Evolutionary conservation across 2,797 vertebrate genomes (phyloP).

Genomic region (Poecilia gillii): DNA sequence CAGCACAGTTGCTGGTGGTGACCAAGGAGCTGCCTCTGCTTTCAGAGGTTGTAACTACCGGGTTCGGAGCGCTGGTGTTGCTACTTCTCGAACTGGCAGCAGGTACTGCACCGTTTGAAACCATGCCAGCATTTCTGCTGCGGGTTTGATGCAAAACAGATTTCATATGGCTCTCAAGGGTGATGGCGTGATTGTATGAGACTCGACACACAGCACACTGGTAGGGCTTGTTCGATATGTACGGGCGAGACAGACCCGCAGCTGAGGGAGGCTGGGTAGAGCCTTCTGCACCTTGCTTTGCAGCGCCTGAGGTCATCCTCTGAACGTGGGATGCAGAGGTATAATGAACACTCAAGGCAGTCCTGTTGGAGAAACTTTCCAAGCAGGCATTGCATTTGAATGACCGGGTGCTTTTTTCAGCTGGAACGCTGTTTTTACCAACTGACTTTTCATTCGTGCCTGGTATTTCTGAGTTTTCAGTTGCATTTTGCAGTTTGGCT

Average conservation of each 20-base stretch:
- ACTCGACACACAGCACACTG: conserved; percentile 91
- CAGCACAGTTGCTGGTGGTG: conserved; percentile 70
- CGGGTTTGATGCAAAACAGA: conserved; percentile 92
- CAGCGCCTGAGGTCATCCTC: conserved; percentile 86
- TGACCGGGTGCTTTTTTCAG: conserved; percentile 75
- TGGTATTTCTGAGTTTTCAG: conserved; percentile 66
- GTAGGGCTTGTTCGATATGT: conserved; percentile 88
- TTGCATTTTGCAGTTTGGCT: conserved; percentile 68
- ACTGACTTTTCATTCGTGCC: conserved; percentile 64
- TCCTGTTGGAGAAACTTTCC: conserved; percentile 89
- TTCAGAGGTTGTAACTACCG: conserved; percentile 61
- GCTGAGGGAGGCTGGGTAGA: conserved; percentile 49
- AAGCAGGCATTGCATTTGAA: conserved; percentile 91
- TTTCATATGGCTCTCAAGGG: conserved; percentile 89
- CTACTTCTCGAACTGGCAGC: conserved; percentile 55
- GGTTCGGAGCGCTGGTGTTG: conserved; percentile 55
- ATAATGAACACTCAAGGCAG: conserved; percentile 90
- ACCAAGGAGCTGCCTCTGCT: conserved; percentile 67
- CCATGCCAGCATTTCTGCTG: conserved; percentile 84
- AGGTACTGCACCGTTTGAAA: conserved; percentile 61
- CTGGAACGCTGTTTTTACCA: conserved; percentile 67
- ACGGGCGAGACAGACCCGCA: conserved; percentile 75
- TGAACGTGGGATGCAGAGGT: conserved; percentile 91
- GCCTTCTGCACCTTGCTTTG: conserved; percentile 66
- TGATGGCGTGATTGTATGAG: conserved; percentile 94